Evolutionary conservation across 2,113 vertebrate genomes (phyloP).

Genomic region (Mixornis gularis): DNA sequence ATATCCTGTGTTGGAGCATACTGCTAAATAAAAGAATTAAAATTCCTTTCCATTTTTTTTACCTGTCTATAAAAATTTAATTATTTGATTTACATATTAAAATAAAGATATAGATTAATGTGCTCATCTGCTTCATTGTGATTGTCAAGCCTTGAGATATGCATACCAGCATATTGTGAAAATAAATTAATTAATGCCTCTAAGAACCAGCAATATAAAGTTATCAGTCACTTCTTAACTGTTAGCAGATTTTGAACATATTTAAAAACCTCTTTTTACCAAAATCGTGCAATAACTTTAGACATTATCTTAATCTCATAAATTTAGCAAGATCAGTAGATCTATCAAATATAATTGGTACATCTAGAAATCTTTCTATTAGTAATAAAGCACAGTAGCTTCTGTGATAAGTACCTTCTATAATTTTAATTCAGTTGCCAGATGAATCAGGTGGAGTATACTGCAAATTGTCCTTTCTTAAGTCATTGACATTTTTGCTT

Average conservation of each 20-base stretch:
- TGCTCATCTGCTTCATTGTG: background rate
- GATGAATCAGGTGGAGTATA: background rate
- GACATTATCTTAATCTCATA: background rate
- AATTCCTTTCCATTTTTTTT: background rate
- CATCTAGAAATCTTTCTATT: background rate
- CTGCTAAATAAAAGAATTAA: background rate
- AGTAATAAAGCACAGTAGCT: background rate
- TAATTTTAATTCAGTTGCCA: background rate
- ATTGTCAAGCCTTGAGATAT: background rate
- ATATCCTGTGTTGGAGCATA: background rate
- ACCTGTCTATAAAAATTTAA: background rate
- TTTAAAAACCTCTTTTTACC: background rate
- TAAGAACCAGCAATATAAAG: background rate
- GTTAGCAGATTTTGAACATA: background rate
- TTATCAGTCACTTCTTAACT: background rate
- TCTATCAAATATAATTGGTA: background rate
- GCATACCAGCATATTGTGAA: background rate
- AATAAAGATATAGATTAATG: background rate
- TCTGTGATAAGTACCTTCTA: background rate
- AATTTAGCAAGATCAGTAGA: background rate
- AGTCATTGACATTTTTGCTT: slow-evolving; percentile 7
- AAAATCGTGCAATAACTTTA: background rate
- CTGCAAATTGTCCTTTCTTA: background rate
- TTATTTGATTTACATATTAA: background rate
- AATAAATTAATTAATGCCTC: background rate